A percentile compares a stretch with the other conserved stretches of the same genome.
Evolutionary conservation across 2,113 vertebrate species (phyloP).

Genomic region (Phodopus roborovskii): DNA sequence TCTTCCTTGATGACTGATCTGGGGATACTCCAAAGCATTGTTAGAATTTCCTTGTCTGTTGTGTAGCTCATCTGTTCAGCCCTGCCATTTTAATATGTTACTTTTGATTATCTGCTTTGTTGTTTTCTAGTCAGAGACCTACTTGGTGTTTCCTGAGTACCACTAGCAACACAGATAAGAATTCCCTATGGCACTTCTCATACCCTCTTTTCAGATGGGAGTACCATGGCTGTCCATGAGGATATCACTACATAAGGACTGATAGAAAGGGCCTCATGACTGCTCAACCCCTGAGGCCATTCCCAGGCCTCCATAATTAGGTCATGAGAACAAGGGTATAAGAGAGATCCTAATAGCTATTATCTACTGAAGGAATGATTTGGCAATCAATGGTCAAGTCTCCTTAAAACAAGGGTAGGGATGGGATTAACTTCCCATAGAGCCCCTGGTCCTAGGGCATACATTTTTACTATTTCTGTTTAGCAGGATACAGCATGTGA

Average conservation of each 20-base stretch:
- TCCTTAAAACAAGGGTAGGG: not conserved
- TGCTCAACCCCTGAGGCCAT: not conserved
- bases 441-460: not conserved
- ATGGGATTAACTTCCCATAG: not conserved
- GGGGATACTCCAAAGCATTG: not conserved
- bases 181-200: not conserved
- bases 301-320: not conserved
- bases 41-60: not conserved
- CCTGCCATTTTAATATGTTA: not conserved
- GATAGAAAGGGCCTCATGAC: not conserved
- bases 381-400: not conserved
- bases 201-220: not conserved
- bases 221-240: not conserved
- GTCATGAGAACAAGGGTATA: not conserved
- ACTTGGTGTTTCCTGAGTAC: not conserved
- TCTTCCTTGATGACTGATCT: not conserved
- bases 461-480: not conserved
- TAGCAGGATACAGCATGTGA: not conserved
- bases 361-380: not conserved
- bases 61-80: not conserved
- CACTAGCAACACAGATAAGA: not conserved
- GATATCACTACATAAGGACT: not conserved
- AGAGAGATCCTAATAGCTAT: not conserved
- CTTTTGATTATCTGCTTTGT: not conserved
- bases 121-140: not conserved